A percentile compares a stretch with the other conserved stretches of the same genome.
phyloP scores from a whole-genome alignment of 2,888 invertebrate genomes.

The Cheilosia variabilis region DNA sequence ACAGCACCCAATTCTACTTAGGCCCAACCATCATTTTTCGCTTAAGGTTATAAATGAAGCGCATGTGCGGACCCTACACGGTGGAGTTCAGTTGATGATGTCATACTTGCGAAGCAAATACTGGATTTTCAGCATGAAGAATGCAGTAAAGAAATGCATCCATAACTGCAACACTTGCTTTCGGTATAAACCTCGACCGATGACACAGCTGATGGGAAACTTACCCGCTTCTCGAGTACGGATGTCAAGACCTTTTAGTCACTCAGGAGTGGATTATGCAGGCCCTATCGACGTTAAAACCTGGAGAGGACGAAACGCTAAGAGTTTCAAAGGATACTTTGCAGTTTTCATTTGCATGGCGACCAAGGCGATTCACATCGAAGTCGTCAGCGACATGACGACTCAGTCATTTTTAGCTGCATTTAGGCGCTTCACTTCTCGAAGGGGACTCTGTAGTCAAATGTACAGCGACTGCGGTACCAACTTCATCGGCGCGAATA shows the following conservation, averaged over 20 bases:
- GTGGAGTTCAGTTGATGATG: slow-evolving; percentile 12
- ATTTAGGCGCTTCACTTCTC: slow-evolving; percentile 76
- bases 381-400: slow-evolving; percentile 51
- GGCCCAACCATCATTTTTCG: slow-evolving; percentile 1
- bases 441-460: slow-evolving; percentile 76
- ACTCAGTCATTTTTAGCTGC: slow-evolving; percentile 77
- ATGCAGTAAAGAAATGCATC: slow-evolving; percentile 12
- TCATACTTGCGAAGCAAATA: not conserved
- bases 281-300: slow-evolving; percentile 71
- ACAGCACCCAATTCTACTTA: slow-evolving; percentile 18
- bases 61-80: slow-evolving; percentile 11
- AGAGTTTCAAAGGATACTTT: slow-evolving; percentile 76
- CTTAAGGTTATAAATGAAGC: slow-evolving; percentile 3
- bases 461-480: slow-evolving; percentile 78
- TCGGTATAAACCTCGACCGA: slow-evolving; percentile 9
- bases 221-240: slow-evolving; percentile 73
- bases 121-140: slow-evolving; percentile 1
- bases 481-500: slow-evolving; percentile 78
- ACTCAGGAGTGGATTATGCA: slow-evolving; percentile 75
- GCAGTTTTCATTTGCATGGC: slow-evolving; percentile 77
- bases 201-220: slow-evolving; percentile 76
- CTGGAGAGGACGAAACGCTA: slow-evolving; percentile 54
- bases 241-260: slow-evolving; percentile 62
- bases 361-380: slow-evolving; percentile 52
- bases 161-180: slow-evolving; percentile 13